Evolutionary conservation across 2,113 vertebrate species (phyloP), one percentile per base, ranked within the genome.

Genomic region (Elephas maximus): DNA sequence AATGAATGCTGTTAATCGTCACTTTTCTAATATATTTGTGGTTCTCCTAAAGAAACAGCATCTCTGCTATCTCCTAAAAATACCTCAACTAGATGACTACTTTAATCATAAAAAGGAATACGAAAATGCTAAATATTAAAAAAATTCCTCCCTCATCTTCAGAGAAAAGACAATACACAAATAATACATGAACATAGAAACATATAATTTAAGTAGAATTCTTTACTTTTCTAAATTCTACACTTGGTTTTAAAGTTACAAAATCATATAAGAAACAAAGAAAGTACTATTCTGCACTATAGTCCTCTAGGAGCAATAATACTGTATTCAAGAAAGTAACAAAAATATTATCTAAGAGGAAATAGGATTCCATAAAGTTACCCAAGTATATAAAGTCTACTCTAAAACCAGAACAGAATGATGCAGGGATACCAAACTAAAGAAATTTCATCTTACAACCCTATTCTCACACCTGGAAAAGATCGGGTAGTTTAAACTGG

Each of bases 131-230:
- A 57, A 65, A 21, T 62, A 33, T n/a, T 45, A 48, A 28, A 85
- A 73, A 65, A 21, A 30, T 48, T 60, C 51, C 24, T 30, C 41
- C 24, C 9, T 90, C 60, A 78, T 87, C 51, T 82, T 51, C n/a
- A 91, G 62, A 92, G 71, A 93, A 95, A 95, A 90, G 5, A 28
- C 41, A 93, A 93, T 63, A 91, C 37, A 88, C 8, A 92, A 93
- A 96, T 15, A 4, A 93, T 51, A 33, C 5, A 80, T 2, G 12
- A 96, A n/a, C 90, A 73, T 88, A 74, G 30, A 88, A 93, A 89
- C 69, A 62, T 33, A 37, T 33, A 93, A 94, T 79, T 67, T 92
- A 71, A 77, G 18, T 10, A 89, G n/a, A 91, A 57, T 67, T 71
- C 95, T 89, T 77, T 85, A 89, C 45, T 87, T 91, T 74, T 57